Evolutionary conservation across 64 coral and sea anemone genomes (phyloP).

Genomic region (Platygyra sinensis): DNA sequence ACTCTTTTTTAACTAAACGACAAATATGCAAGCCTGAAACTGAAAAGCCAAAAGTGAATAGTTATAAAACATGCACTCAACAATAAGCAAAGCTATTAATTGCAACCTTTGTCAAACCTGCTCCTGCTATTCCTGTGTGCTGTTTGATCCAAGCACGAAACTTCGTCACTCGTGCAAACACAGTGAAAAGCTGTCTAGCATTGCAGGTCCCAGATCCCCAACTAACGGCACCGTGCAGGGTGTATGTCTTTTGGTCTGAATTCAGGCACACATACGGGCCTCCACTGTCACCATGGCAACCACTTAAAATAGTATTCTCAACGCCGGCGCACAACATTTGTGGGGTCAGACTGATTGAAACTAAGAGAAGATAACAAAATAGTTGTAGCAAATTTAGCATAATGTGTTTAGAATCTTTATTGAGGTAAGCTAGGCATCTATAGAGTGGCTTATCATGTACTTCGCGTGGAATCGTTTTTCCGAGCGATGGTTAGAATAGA

Average conservation of each 20-base stretch:
- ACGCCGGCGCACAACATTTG: conserved; percentile 55
- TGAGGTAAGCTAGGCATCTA: too few relatives aligned
- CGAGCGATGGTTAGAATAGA: too few relatives aligned
- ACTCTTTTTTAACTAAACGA: too few relatives aligned
- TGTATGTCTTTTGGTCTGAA: not conserved
- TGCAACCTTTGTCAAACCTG: not conserved
- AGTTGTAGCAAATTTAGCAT: too few relatives aligned
- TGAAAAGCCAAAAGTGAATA: too few relatives aligned
- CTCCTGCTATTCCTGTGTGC: not conserved
- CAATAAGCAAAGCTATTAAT: not conserved
- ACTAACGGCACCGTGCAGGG: conserved; percentile 21
- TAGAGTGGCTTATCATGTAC: too few relatives aligned
- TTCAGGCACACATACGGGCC: conserved; percentile 54
- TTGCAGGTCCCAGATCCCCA: conserved; percentile 44
- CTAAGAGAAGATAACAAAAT: not conserved
- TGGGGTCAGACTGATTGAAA: conserved; percentile 1
- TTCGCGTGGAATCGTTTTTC: too few relatives aligned
- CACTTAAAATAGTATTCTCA: conserved; percentile 36
- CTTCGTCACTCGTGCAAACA: conserved; percentile 49
- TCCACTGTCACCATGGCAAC: conserved; percentile 71
- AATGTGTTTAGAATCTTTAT: too few relatives aligned
- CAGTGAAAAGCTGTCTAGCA: conserved; percentile 11
- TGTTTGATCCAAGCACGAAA: conserved; percentile 44
- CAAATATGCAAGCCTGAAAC: too few relatives aligned
- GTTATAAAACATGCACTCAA: too few relatives aligned